Conservation (phyloP, 2,113 vertebrate genomes). For the Pitta sordida region DNA sequence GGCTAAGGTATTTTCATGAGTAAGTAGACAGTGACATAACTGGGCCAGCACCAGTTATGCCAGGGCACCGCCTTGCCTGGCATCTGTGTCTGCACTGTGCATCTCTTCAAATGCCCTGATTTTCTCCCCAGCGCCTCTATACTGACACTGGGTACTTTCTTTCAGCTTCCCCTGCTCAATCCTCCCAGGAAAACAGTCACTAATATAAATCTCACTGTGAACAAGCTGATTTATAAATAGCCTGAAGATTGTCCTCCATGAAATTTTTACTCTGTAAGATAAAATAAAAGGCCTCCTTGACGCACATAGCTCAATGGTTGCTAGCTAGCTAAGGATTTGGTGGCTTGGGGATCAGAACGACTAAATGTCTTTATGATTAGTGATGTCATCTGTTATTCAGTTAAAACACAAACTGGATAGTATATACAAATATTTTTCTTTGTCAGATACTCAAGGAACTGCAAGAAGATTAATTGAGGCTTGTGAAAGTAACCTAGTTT, state of each 20-base stretch:
- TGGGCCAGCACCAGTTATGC: not conserved
- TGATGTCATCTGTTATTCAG: not conserved
- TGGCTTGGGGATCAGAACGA: not conserved
- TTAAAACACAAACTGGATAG: not conserved
- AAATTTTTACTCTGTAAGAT: not conserved
- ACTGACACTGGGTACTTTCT: not conserved
- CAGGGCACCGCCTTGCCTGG: not conserved
- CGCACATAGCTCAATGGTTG: not conserved
- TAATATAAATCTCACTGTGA: not conserved
- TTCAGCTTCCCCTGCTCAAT: not conserved
- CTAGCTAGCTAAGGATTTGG: not conserved
- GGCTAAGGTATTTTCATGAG: not conserved
- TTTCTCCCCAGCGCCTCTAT: not conserved
- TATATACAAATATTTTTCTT: not conserved
- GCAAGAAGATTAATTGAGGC: not conserved
- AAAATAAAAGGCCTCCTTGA: not conserved
- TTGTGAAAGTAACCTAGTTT: not conserved
- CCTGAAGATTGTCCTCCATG: not conserved
- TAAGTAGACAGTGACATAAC: not conserved
- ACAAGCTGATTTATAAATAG: not conserved
- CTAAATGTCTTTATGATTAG: not conserved
- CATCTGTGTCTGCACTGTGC: accelerated
- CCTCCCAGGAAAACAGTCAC: not conserved
- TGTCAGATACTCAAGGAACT: not conserved
- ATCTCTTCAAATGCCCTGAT: not conserved